Evolutionary conservation across 2,888 invertebrate species (phyloP).

Genomic region (Amblyjoppa proteus): DNA sequence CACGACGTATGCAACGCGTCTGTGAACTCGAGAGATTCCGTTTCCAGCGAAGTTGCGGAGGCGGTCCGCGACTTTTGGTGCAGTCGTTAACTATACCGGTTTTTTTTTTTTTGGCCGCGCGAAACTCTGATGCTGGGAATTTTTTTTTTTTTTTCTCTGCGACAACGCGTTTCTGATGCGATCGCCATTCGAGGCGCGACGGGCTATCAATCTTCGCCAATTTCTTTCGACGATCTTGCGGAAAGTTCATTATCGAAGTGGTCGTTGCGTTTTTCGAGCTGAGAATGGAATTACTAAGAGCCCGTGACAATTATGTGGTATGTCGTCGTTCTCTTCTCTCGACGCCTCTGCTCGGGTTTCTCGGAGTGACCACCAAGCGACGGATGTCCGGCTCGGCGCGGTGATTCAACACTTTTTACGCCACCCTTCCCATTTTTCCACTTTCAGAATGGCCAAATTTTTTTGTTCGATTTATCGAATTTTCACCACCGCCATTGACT

Average conservation of each 20-base stretch:
- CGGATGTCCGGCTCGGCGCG: slow-evolving; percentile 25
- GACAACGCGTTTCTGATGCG: not conserved
- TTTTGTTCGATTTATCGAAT: no score
- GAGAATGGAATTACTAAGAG: slow-evolving; percentile 36
- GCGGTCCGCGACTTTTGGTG: slow-evolving; percentile 30
- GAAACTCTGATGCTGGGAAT: not conserved
- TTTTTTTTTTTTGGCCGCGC: slow-evolving; percentile 15
- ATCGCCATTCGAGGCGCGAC: not conserved
- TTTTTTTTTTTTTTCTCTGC: not conserved
- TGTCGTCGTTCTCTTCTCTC: slow-evolving; percentile 17
- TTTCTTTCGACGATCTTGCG: slow-evolving; percentile 8
- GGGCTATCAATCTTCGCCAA: not conserved
- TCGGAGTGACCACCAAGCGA: not conserved
- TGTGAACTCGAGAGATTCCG: slow-evolving; percentile 25
- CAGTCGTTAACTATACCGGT: not conserved
- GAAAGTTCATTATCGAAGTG: slow-evolving; percentile 59
- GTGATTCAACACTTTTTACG: slow-evolving; percentile 30
- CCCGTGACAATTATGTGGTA: slow-evolving; percentile 21
- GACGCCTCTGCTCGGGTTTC: not conserved
- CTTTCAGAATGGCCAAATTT: no score
- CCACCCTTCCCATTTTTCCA: not conserved
- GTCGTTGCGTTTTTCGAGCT: slow-evolving; percentile 26
- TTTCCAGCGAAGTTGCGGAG: slow-evolving; percentile 52
- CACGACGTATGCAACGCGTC: not conserved
- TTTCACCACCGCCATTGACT: no score